phyloP scores from a whole-genome alignment of 2,113 vertebrate genomes.

The Chitala chitala region DNA sequence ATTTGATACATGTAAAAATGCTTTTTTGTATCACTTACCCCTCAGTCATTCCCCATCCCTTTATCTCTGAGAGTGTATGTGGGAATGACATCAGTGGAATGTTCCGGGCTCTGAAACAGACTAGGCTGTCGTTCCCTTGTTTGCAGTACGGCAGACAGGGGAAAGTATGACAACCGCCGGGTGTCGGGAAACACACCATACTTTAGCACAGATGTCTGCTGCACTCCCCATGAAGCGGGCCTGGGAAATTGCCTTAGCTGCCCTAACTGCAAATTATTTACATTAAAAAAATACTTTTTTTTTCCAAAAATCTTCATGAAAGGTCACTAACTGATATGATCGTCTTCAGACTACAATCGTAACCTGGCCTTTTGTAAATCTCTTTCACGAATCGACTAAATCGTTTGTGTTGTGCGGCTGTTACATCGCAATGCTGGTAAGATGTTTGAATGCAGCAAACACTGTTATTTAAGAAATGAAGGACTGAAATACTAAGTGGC shows the following conservation, averaged over 20 bases:
- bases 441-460: too few species aligned
- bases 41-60: neutral
- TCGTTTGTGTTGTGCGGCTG: too few species aligned
- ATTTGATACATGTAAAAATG: too few species aligned
- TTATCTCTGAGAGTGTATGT: neutral
- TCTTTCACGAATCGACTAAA: too few species aligned
- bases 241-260: neutral
- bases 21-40: too few species aligned
- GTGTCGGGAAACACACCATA: constrained; percentile 27
- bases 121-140: neutral
- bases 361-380: neutral
- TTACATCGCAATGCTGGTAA: too few species aligned
- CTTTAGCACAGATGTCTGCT: constrained; percentile 29
- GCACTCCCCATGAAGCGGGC: neutral
- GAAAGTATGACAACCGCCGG: constrained; percentile 38
- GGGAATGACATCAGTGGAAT: constrained; percentile 26
- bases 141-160: constrained; percentile 26
- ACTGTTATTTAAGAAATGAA: too few species aligned
- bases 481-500: too few species aligned
- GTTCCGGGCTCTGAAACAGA: constrained; percentile 26
- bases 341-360: neutral
- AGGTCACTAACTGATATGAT: neutral
- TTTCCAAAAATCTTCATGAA: neutral
- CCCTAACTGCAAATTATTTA: neutral
- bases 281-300: neutral